These are phyloP conservation scores for Teinopalpus imperialis DNA, from an alignment of 2,888 invertebrate species.

Conservation along the genomic window DNA sequence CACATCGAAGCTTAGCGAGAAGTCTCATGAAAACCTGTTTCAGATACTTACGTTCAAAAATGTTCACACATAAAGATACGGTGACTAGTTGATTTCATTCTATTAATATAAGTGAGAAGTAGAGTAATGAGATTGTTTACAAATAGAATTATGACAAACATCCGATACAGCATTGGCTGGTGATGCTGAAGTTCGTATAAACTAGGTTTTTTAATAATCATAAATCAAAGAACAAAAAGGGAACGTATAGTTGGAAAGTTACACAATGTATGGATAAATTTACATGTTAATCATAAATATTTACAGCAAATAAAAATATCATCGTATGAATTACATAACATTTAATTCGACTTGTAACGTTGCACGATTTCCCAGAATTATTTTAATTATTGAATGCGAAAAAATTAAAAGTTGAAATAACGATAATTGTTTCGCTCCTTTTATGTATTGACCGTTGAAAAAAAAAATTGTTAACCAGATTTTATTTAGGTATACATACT, in stretches of 20 bases:
- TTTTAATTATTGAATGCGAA: slow-evolving; percentile 6
- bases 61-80: slow-evolving; percentile 21
- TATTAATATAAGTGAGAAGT: slow-evolving; percentile 13
- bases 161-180: no score
- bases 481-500: slow-evolving; percentile 5
- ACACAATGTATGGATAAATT: no score
- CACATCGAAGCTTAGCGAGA: slow-evolving; percentile 22
- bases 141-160: no score
- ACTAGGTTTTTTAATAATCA: no score
- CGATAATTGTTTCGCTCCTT: slow-evolving; percentile 10
- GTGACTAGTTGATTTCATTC: slow-evolving; percentile 18
- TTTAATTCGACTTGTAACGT: slow-evolving; percentile 1
- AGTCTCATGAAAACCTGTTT: slow-evolving; percentile 24
- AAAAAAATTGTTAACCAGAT: no score
- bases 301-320: background rate
- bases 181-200: no score
- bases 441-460: slow-evolving; percentile 1
- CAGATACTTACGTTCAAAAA: slow-evolving; percentile 21
- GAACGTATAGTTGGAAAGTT: no score
- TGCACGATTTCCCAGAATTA: slow-evolving; percentile 7
- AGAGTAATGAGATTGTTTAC: no score
- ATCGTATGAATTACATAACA: slow-evolving; percentile 1
- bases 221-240: no score
- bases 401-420: slow-evolving; percentile 4
- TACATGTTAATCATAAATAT: no score